Evolutionary conservation across 2,113 vertebrate species (phyloP).

Genomic region (Tachysurus vachellii): DNA sequence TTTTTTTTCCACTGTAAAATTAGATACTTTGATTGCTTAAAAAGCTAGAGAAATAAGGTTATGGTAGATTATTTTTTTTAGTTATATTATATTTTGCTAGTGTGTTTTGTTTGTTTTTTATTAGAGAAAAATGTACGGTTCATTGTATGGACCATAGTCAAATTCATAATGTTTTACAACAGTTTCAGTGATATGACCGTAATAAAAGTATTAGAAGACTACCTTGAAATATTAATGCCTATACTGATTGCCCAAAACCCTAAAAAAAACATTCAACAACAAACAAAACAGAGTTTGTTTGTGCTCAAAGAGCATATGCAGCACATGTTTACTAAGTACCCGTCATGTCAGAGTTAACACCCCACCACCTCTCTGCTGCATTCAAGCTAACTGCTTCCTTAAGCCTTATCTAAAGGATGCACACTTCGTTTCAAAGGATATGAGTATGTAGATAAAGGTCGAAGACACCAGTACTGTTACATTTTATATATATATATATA

Average conservation of each 20-base stretch:
- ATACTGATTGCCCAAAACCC: not conserved
- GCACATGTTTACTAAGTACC: not conserved
- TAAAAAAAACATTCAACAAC: not conserved
- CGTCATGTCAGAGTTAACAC: constrained; percentile 5
- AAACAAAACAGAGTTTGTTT: not conserved
- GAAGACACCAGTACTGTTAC: not conserved
- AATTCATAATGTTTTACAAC: not conserved
- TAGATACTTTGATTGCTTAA: too few relatives aligned
- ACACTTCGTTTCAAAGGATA: constrained; percentile 34
- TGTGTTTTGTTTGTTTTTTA: not conserved
- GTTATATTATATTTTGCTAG: not conserved
- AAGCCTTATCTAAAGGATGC: constrained; percentile 43
- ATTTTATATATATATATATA: not conserved
- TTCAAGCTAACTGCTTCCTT: constrained; percentile 27
- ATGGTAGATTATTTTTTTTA: not conserved
- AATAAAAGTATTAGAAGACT: too few relatives aligned
- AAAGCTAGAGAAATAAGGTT: not conserved
- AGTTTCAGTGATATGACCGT: too few relatives aligned
- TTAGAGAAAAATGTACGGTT: not conserved
- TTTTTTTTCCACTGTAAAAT: too few relatives aligned
- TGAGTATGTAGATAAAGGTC: not conserved
- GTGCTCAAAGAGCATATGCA: not conserved
- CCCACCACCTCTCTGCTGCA: not conserved
- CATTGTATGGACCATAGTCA: not conserved
- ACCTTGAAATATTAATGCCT: not conserved